A percentile compares a stretch with the other conserved stretches of the same genome.
Evolutionary conservation across 2,888 invertebrate species (phyloP).

Genomic region (Taphrorychus bicolor): DNA sequence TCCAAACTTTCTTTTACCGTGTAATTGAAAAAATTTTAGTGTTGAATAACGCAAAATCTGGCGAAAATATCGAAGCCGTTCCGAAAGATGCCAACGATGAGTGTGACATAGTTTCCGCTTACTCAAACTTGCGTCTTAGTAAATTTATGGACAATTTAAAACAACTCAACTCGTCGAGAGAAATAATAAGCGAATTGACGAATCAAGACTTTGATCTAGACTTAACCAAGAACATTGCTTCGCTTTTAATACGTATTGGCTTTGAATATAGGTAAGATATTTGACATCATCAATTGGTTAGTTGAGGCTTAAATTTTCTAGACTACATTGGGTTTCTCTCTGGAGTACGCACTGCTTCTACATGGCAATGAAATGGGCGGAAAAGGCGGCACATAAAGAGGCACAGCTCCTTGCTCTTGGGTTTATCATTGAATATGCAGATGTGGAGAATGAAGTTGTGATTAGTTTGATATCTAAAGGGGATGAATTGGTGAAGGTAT

Average conservation of each 20-base stretch:
- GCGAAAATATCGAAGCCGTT: slow-evolving; percentile 26
- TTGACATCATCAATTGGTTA: neutral
- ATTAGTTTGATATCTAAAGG: slow-evolving; percentile 38
- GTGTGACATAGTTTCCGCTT: slow-evolving; percentile 51
- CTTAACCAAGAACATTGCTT: slow-evolving; percentile 30
- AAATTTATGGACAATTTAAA: slow-evolving; percentile 41
- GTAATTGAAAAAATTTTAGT: slow-evolving; percentile 9
- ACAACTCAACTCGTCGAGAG: slow-evolving; percentile 44
- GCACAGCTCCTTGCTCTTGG: slow-evolving; percentile 45
- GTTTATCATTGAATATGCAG: slow-evolving; percentile 44
- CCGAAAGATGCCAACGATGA: slow-evolving; percentile 49
- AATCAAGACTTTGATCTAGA: slow-evolving; percentile 13
- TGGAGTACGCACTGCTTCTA: slow-evolving; percentile 45
- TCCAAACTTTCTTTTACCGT: neutral
- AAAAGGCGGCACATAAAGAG: slow-evolving; percentile 40
- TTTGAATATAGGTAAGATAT: slow-evolving; percentile 45
- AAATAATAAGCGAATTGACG: slow-evolving; percentile 38
- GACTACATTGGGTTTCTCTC: slow-evolving; percentile 45
- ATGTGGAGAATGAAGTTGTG: slow-evolving; percentile 38
- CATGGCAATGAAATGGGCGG: slow-evolving; percentile 45
- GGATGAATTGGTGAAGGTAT: slow-evolving; percentile 34
- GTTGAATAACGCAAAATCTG: slow-evolving; percentile 13
- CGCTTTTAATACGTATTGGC: slow-evolving; percentile 42
- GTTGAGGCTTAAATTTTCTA: neutral
- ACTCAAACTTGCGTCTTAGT: slow-evolving; percentile 47